phyloP scores from a whole-genome alignment of 2,113 vertebrate species.

The Apaloderma vittatum region DNA sequence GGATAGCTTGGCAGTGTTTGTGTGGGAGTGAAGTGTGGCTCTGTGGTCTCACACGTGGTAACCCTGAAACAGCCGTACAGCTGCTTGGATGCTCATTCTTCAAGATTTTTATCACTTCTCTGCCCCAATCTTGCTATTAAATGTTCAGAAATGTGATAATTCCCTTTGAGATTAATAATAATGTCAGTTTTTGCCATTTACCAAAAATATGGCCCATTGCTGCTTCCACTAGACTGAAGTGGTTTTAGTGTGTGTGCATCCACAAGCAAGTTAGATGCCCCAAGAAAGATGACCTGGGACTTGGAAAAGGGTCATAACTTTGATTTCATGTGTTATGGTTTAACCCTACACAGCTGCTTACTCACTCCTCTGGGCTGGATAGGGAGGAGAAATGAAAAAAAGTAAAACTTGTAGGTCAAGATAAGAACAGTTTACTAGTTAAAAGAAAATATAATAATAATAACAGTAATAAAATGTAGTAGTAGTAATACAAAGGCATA shows the following conservation, averaged over 20 bases:
- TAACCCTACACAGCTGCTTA: too few relatives aligned
- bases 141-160: neutral
- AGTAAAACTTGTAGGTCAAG: too few relatives aligned
- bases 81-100: neutral
- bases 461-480: too few relatives aligned
- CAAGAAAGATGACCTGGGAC: neutral
- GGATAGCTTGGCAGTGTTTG: neutral
- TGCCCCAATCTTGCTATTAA: neutral
- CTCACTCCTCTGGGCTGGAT: too few relatives aligned
- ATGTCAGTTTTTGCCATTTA: neutral
- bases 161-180: neutral
- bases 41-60: neutral
- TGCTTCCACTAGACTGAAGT: neutral
- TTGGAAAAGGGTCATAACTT: neutral
- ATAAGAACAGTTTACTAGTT: too few relatives aligned
- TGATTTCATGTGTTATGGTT: neutral
- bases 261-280: neutral
- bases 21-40: accelerated
- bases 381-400: too few relatives aligned
- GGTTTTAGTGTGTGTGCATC: neutral
- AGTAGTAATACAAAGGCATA: too few relatives aligned
- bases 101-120: neutral
- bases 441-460: too few relatives aligned
- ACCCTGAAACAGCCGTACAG: neutral
- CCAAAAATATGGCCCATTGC: neutral